These are phyloP conservation scores for Akabosia matsudoensis DNA, from an alignment of 1,140 invertebrate genomes.

Conservation along the genomic window DNA sequence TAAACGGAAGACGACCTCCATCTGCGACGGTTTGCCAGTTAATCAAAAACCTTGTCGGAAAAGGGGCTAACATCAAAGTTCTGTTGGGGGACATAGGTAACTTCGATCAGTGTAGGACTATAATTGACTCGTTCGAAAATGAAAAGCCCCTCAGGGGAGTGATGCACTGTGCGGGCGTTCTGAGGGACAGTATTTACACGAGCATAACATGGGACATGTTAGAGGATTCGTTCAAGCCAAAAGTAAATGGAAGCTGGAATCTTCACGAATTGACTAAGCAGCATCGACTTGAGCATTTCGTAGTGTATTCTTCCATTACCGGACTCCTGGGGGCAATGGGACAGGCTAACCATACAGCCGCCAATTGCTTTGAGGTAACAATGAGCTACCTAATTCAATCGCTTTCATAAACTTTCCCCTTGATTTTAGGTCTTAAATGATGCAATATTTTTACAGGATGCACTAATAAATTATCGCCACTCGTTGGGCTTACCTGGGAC, in stretches of 20 bases:
- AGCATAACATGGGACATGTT: not conserved
- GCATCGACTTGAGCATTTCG: not conserved
- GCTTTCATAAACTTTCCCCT: too few relatives aligned
- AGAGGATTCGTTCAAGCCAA: not conserved
- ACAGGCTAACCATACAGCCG: not conserved
- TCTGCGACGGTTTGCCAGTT: not conserved
- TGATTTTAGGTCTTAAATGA: too few relatives aligned
- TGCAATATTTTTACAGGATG: too few relatives aligned
- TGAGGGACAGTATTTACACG: not conserved
- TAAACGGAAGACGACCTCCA: not conserved
- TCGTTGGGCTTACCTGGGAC: not conserved
- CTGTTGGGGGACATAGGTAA: not conserved
- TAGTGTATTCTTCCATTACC: not conserved
- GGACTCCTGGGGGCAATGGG: not conserved
- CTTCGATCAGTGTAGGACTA: not conserved
- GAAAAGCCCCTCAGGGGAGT: not conserved
- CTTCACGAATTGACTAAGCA: not conserved
- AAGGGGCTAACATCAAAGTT: not conserved
- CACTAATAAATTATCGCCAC: not conserved
- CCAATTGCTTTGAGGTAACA: not conserved
- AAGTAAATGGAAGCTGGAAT: too few relatives aligned
- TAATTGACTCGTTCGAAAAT: not conserved
- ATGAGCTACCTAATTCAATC: too few relatives aligned
- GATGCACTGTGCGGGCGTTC: not conserved
- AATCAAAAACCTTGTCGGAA: not conserved